Conservation (phyloP, 1,140 invertebrate genomes). For the Anadara kagoshimensis region DNA sequence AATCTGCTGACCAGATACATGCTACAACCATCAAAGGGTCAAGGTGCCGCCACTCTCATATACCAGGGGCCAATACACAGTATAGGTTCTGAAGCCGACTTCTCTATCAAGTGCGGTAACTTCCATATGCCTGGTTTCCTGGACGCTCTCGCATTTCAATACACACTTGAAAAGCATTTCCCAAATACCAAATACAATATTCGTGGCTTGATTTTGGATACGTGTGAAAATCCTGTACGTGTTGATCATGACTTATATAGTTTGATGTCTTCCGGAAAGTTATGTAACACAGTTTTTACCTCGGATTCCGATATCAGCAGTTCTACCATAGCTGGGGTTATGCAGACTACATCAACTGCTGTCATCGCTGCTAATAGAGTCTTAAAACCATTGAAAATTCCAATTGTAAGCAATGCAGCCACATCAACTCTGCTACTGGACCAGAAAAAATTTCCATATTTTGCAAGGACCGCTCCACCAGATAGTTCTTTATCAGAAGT, state of each 20-base stretch:
- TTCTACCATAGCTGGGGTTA: conserved; percentile 58
- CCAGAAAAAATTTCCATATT: conserved; percentile 84
- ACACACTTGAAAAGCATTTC: conserved; percentile 41
- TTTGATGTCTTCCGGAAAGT: conserved; percentile 64
- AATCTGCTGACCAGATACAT: conserved; percentile 50
- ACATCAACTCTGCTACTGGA: conserved; percentile 83
- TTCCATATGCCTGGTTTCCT: conserved; percentile 56
- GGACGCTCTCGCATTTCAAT: conserved; percentile 59
- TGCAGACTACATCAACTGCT: conserved; percentile 57
- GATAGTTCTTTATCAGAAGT: conserved; percentile 85
- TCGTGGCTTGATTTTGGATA: conserved; percentile 66
- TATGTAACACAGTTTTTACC: conserved; percentile 55
- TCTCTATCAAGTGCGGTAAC: conserved; percentile 49
- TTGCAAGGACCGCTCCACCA: conserved; percentile 85
- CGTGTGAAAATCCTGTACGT: conserved; percentile 59
- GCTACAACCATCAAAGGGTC: conserved; percentile 17
- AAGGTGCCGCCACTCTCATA: conserved; percentile 50
- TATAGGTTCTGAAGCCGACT: conserved; percentile 52
- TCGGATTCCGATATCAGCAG: conserved; percentile 30
- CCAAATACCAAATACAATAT: conserved; percentile 22
- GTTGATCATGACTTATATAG: conserved; percentile 69
- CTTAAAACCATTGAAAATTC: conserved; percentile 50
- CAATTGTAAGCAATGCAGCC: conserved; percentile 82
- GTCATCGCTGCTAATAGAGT: conserved; percentile 59
- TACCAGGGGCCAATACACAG: conserved; percentile 58